Evolutionary conservation across 2,888 invertebrate species (phyloP), one percentile per base, ranked within the genome.

Genomic region (Temnothorax ravouxi): DNA sequence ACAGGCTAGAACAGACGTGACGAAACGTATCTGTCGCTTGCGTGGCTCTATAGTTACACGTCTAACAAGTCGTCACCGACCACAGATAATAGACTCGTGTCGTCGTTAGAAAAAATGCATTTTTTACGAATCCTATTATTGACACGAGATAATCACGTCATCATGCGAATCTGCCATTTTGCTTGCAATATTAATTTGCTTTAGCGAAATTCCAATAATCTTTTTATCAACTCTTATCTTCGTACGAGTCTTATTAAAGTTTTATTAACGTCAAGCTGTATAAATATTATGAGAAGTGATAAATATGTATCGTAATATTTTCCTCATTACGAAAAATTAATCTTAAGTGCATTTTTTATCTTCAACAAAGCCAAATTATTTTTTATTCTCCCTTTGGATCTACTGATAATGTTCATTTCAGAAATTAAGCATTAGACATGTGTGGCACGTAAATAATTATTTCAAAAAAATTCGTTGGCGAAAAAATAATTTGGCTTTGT

Each of bases 321-420:
- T 72, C 2, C 34, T 34, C 25, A 18, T 76, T 5, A 66, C 18
- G n/a, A 66, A 18, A 41, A 25, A 76, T 54, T 66, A 64, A 76
- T 41, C 8, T 38, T 8, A 50, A 21, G 3, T n/a, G 11, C 13
- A 9, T 62, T 0, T 66, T 15, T 41, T 25, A 13, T 52, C n/a
- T n/a, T n/a, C 52, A 21, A 64, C 15, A 1, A 66, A 54, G 15
- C 11, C 25, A 21, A 64, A 52, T 64, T 62, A 64, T 9, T 6
- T 66, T 3, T 1, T n/a, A 74, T 66, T 54, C 25, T 66, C 54
- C 41, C 25, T 66, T 25, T 38, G 6, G 0, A 41, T 76, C 13
- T 52, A 38, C 3, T 25, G n/a, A 62, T 64, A 62, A 62, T 15
- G 13, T 62, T 2, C 3, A 52, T 4, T 59, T 74, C 3, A n/a